phyloP scores from a whole-genome alignment of 2,113 vertebrate species.

The Castor canadensis region DNA sequence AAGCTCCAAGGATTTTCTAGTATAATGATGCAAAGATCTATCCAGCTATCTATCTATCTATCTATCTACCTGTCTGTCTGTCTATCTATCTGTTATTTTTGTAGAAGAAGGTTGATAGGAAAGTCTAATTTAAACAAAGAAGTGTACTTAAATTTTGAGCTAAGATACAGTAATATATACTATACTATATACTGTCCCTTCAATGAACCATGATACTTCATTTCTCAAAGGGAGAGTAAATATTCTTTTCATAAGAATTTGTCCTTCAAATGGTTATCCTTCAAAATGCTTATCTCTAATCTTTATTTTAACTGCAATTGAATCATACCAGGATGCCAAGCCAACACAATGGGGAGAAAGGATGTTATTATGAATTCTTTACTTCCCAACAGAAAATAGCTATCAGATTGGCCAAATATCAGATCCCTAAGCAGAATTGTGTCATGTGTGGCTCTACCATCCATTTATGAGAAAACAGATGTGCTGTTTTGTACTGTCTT shows the following conservation, averaged over 20 bases:
- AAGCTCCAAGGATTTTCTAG: not conserved
- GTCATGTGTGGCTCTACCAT: accelerated
- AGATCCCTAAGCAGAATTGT: not conserved
- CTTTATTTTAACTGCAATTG: not conserved
- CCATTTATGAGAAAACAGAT: not conserved
- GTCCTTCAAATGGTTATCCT: not conserved
- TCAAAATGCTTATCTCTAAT: not conserved
- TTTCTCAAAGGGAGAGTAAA: not conserved
- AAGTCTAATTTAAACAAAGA: slow-evolving; percentile 30
- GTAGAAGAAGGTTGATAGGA: not conserved
- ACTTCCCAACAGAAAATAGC: not conserved
- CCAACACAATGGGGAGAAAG: not conserved
- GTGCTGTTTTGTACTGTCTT: not conserved
- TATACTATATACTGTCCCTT: not conserved
- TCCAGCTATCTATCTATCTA: too few species aligned
- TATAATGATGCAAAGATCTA: not conserved
- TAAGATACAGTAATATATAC: not conserved
- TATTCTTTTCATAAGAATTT: not conserved
- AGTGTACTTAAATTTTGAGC: not conserved
- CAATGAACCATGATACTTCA: not conserved
- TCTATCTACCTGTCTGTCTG: too few species aligned
- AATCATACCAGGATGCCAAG: not conserved
- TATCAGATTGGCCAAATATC: not conserved
- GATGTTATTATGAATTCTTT: too few species aligned
- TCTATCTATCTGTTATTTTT: too few species aligned